A percentile compares a stretch with the other conserved stretches of the same genome.
Evolutionary conservation across 2,888 invertebrate species (phyloP).

Genomic region (Agrotis segetum): DNA sequence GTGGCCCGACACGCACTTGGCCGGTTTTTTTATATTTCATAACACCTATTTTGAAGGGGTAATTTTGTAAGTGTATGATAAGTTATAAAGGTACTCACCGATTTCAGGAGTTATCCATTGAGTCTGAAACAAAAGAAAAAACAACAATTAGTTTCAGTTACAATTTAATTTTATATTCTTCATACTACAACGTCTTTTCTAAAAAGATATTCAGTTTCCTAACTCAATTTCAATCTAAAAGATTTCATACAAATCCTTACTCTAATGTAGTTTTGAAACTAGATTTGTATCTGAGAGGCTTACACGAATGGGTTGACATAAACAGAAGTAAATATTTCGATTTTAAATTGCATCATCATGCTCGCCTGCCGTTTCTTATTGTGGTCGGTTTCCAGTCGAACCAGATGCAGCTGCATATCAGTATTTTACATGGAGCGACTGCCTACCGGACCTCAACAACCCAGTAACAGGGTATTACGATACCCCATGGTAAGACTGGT

Average conservation of each 20-base stretch:
- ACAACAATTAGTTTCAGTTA: constrained; percentile 2
- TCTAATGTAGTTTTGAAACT: constrained; percentile 18
- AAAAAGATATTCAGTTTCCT: neutral
- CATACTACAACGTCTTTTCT: neutral
- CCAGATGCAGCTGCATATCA: no score
- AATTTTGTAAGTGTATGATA: no score
- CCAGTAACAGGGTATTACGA: no score
- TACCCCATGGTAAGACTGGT: no score
- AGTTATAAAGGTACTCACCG: constrained; percentile 22
- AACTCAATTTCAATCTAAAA: constrained; percentile 12
- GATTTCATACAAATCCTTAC: constrained; percentile 1
- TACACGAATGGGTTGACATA: neutral
- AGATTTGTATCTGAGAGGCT: neutral
- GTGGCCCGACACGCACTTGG: no score
- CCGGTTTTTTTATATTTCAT: no score
- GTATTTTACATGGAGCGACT: no score
- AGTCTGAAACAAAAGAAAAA: constrained; percentile 31
- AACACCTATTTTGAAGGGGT: no score
- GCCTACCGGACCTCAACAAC: no score
- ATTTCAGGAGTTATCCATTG: constrained; percentile 34
- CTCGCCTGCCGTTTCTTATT: no score
- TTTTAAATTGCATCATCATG: no score
- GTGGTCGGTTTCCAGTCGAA: no score
- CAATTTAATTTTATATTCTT: neutral
- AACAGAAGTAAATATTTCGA: neutral